Conservation (phyloP, 2,888 invertebrate species). For the Lepidochrysops patricia region DNA sequence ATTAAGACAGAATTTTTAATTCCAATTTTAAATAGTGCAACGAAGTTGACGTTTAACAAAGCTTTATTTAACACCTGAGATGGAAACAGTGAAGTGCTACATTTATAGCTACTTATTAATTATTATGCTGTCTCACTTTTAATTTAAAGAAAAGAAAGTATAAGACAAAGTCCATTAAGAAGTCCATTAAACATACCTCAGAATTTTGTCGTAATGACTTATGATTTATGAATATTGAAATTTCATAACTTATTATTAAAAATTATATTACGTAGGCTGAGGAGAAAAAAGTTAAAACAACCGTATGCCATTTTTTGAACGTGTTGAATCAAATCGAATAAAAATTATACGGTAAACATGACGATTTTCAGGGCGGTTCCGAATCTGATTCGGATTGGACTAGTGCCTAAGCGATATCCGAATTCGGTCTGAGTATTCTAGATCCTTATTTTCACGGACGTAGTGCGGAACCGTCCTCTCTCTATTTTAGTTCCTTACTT, state of each 20-base stretch:
- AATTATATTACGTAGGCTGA: not conserved
- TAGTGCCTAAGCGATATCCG: no score
- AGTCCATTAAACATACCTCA: not conserved
- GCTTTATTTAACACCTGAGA: not conserved
- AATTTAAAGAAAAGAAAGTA: not conserved
- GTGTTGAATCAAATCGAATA: not conserved
- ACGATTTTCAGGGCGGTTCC: no score
- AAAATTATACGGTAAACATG: not conserved
- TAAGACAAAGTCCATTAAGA: not conserved
- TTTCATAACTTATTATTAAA: not conserved
- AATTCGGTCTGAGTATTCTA: no score
- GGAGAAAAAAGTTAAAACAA: no score
- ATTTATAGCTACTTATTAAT: not conserved
- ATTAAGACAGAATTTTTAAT: no score
- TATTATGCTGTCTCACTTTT: not conserved
- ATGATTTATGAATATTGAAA: not conserved
- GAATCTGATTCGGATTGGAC: no score
- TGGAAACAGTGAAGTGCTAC: not conserved
- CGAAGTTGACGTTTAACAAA: not conserved
- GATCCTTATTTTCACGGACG: no score
- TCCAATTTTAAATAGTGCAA: no score
- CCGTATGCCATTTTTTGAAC: no score
- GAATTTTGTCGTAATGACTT: not conserved
- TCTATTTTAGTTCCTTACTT: no score
- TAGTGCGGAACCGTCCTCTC: no score